Conservation (phyloP, 2,113 vertebrate species). For the Chrysemys picta region DNA sequence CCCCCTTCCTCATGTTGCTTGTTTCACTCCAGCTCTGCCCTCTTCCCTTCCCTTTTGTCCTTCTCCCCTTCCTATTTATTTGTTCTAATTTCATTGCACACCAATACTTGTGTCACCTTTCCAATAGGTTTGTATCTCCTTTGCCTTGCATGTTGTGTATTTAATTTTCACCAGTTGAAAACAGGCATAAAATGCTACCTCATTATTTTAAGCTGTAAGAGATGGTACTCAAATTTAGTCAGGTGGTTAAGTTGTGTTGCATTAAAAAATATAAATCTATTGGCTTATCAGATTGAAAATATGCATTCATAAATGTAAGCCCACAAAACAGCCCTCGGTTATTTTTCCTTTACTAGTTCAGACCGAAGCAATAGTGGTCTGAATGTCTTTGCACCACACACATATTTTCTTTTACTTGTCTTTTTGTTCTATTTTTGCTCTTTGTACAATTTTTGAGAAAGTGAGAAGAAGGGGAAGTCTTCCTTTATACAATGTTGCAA, state of each 20-base stretch:
- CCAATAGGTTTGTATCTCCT: not conserved
- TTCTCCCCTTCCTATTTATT: not conserved
- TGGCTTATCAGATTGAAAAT: not conserved
- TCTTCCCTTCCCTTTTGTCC: not conserved
- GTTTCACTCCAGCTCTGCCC: not conserved
- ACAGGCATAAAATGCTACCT: not conserved
- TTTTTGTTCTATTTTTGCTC: not conserved
- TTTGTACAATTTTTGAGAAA: constrained; percentile 6
- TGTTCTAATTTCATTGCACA: not conserved
- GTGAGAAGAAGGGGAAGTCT: not conserved
- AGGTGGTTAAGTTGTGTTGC: not conserved
- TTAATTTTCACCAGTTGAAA: not conserved
- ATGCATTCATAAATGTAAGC: not conserved
- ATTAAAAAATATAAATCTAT: not conserved
- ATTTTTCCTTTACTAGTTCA: not conserved
- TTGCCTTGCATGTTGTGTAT: not conserved
- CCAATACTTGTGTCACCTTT: not conserved
- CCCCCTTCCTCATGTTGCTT: not conserved
- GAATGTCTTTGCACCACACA: not conserved
- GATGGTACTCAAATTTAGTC: not conserved
- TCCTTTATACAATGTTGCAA: constrained; percentile 39
- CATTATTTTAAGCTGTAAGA: not conserved
- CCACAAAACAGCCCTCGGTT: not conserved
- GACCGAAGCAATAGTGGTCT: not conserved
- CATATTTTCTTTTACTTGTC: not conserved